These are phyloP conservation scores for Eupithecia pulchellata DNA, from an alignment of 2,888 invertebrate genomes.

Conservation along the genomic window DNA sequence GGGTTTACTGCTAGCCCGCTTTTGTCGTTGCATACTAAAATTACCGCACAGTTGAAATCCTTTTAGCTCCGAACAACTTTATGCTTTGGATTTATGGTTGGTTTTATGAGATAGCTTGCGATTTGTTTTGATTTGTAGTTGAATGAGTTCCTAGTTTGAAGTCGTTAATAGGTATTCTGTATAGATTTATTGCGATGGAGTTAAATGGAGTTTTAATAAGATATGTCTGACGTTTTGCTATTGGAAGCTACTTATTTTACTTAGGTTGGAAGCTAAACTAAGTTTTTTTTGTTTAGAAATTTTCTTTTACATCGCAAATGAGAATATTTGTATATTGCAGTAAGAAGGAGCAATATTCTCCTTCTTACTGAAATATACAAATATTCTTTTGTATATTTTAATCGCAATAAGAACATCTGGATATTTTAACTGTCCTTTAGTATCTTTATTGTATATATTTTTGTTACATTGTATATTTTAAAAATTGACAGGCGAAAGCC, in stretches of 20 bases:
- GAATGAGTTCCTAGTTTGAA: conserved; percentile 16
- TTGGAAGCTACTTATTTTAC: background rate
- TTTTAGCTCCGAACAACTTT: conserved; percentile 32
- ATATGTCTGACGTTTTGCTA: background rate
- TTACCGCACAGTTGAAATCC: conserved; percentile 43
- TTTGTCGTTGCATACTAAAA: conserved; percentile 46
- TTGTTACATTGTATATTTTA: no score
- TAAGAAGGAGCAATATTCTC: no score
- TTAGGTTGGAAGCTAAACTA: background rate
- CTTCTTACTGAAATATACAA: no score
- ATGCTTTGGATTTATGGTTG: conserved; percentile 31
- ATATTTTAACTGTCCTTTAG: no score
- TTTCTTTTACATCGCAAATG: background rate
- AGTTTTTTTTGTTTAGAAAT: background rate
- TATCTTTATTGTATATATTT: no score
- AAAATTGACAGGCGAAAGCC: no score
- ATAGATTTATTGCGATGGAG: conserved; percentile 13
- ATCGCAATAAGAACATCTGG: no score
- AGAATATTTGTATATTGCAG: background rate
- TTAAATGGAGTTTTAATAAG: conserved; percentile 8
- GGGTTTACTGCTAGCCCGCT: conserved; percentile 41
- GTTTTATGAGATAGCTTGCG: conserved; percentile 28
- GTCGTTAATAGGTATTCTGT: conserved; percentile 16
- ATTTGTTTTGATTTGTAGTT: conserved; percentile 22
- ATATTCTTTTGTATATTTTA: no score